Base-by-base conservation (phyloP, 2,888 invertebrate genomes). In the Neocrepidodera transversa region DNA sequence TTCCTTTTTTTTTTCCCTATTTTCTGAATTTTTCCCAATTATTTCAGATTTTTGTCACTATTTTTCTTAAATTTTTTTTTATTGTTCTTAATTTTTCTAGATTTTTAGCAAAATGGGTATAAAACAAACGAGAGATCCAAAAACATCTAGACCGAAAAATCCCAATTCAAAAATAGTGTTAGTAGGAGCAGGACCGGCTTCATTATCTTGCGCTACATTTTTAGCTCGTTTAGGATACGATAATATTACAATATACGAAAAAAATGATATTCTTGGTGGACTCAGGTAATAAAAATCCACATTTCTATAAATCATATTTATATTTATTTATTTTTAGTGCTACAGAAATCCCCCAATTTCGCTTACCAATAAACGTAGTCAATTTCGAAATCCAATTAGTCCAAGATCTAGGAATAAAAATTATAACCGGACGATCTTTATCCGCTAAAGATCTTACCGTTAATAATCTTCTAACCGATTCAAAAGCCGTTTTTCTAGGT, bases 341-440 rank as follows among this genome's bases (percentile, higher is more conserved):
- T 0, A 86, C 95, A 0, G 98, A 99, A 82, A 98, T 98, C 68
- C 98, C 98, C 0, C 97, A 98, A 76, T 99, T 95, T 78, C 92
- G 99, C 36, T 83, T 99, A 18, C 98, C 99, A 0, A 91, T 87
- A 72, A 89, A 92, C 63, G 95, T 93, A 1, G 95, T 99, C 0
- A 88, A 93, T 71, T 99, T 93, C 79, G 99, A 99, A 82, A 87
- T 97, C 10, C 85, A 93, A 48, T 83, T 97, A 26, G 92, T 97
- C 45, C 89, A 89, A 79, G 95, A 99, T 80, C 82, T 99, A 45
- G 97, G 97, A 3, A 96, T 99, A 0, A 91, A 92, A 76, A 90
- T 97, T 77, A 87, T 87, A 70, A 86, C 85, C 7, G 90, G 90
- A 6, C 84, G 92, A 60, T 78, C 85, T 2, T 82, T 98, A 1